Percentiles rank a stretch among this genome's conserved stretches.
Evolutionary conservation across 2,113 vertebrate genomes (phyloP).

Genomic region (Hippocampus guttulatus): DNA sequence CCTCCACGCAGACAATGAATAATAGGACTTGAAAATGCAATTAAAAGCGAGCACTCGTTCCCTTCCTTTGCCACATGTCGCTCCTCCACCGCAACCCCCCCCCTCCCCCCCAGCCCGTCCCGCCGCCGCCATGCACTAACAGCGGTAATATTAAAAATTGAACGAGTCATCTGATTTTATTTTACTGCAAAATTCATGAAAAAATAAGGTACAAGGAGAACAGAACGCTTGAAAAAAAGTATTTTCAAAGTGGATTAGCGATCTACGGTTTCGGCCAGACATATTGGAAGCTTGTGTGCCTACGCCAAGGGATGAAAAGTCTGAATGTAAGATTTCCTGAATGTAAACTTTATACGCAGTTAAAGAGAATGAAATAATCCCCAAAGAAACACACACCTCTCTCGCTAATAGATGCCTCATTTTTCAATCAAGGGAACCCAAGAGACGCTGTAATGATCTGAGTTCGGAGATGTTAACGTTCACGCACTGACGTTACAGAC

Average conservation of each 20-base stretch:
- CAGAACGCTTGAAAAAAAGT: conserved; percentile 9
- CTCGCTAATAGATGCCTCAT: background rate
- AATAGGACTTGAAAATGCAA: conserved; percentile 61
- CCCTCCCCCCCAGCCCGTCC: background rate
- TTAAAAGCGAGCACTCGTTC: conserved; percentile 51
- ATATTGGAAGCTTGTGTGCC: background rate
- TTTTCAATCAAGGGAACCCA: background rate
- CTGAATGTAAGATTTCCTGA: background rate
- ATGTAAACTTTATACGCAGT: background rate
- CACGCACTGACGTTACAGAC: no score
- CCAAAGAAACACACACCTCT: background rate
- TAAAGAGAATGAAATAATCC: background rate
- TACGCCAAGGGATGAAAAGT: background rate
- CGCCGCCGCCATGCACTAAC: conserved; percentile 30
- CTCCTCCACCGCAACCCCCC: background rate
- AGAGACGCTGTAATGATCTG: background rate
- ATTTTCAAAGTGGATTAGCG: background rate
- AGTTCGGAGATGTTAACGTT: background rate
- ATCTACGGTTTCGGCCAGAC: background rate
- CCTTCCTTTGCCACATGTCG: conserved; percentile 40
- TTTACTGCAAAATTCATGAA: conserved; percentile 52
- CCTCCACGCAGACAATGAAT: conserved; percentile 65
- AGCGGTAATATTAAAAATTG: conserved; percentile 56
- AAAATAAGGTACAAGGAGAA: conserved; percentile 24
- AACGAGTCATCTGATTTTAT: conserved; percentile 52